Evolutionary conservation across 2,888 invertebrate genomes (phyloP).

Genomic region (Salticus scenicus): DNA sequence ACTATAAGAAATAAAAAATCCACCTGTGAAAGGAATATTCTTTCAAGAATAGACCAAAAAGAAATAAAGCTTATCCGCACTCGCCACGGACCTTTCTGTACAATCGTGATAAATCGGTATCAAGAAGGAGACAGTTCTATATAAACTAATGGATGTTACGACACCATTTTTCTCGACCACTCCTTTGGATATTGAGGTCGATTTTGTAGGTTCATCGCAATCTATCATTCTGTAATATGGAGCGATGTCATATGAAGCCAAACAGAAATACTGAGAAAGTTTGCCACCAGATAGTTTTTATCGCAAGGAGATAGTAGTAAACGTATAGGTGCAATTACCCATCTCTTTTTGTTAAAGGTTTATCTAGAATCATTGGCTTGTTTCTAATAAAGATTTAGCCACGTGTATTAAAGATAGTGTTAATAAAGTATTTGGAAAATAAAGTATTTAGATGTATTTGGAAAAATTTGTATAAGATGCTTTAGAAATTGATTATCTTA

Average conservation of each 20-base stretch:
- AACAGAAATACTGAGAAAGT: not conserved
- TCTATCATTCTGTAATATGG: not conserved
- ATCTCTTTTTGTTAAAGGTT: not conserved
- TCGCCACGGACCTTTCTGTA: no score
- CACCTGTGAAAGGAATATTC: no score
- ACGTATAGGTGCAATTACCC: not conserved
- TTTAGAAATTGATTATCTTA: no score
- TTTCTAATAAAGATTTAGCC: not conserved
- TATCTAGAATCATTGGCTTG: not conserved
- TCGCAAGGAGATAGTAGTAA: not conserved
- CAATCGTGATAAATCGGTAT: no score
- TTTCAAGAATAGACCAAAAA: no score
- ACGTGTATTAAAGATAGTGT: no score
- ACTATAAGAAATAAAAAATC: no score
- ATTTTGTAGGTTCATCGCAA: not conserved
- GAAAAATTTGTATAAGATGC: no score
- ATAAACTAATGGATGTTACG: not conserved
- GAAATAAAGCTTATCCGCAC: no score
- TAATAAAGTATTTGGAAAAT: no score
- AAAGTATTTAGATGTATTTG: no score
- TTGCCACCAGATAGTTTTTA: not conserved
- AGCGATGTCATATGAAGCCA: not conserved
- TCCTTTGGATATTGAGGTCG: slow-evolving; percentile 6
- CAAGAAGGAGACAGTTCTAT: not conserved
- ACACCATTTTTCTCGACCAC: slow-evolving; percentile 12